Conservation (phyloP, 2,888 invertebrate genomes). For the Drosophila quinaria region DNA sequence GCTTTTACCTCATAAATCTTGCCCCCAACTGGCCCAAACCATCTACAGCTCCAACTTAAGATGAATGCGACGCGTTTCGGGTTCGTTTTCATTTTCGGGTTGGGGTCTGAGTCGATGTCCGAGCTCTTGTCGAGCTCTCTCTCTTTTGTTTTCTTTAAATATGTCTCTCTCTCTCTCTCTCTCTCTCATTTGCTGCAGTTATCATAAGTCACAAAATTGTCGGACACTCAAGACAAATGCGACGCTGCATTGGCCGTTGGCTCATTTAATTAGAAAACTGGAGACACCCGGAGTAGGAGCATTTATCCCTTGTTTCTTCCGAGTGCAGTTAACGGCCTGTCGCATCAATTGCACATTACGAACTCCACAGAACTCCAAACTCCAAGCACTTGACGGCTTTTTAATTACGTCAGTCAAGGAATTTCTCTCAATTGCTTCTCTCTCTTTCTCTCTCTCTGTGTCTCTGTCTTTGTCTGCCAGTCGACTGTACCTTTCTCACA, state of each 20-base stretch:
- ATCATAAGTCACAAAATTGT: constrained; percentile 78
- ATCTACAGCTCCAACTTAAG: constrained; percentile 24
- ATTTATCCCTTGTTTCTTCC: constrained; percentile 17
- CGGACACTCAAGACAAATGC: constrained; percentile 77
- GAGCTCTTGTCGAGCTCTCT: constrained; percentile 36
- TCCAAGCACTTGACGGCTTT: constrained; percentile 70
- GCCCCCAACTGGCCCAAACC: constrained; percentile 17
- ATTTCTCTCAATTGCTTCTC: constrained; percentile 26
- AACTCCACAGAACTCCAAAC: constrained; percentile 35
- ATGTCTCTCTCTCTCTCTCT: neutral
- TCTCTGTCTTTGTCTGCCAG: constrained; percentile 9
- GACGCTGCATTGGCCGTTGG: constrained; percentile 68
- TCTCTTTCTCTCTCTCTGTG: neutral
- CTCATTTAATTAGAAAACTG: constrained; percentile 76
- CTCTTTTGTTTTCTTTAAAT: neutral
- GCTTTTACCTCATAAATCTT: constrained; percentile 80
- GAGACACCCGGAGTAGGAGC: constrained; percentile 35
- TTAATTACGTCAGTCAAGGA: constrained; percentile 74
- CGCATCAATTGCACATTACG: constrained; percentile 78
- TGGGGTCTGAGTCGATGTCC: constrained; percentile 4
- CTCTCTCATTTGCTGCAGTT: constrained; percentile 59
- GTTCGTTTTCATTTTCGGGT: constrained; percentile 11
- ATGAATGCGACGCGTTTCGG: constrained; percentile 36
- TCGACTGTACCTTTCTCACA: constrained; percentile 29
- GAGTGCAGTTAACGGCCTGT: constrained; percentile 69